Conservation (phyloP, 2,113 vertebrate species). For the Balaenoptera acutorostrata region DNA sequence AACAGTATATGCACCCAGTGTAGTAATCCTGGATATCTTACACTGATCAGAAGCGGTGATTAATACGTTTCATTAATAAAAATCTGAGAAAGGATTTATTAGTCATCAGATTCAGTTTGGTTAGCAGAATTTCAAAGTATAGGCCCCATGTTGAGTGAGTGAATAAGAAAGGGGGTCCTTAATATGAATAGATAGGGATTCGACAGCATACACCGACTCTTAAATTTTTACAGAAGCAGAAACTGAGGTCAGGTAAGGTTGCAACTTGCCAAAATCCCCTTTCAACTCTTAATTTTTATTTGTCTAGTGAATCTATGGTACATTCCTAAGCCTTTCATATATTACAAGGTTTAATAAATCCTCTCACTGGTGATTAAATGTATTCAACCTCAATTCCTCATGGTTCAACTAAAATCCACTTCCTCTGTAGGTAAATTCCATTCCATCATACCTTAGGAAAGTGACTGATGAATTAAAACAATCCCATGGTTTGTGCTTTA, state of each 20-base stretch:
- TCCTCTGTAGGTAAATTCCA: conserved; percentile 46
- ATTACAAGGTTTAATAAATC: conserved; percentile 27
- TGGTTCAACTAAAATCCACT: conserved; percentile 29
- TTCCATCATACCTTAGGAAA: neutral
- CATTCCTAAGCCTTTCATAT: neutral
- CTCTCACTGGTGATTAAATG: conserved; percentile 44
- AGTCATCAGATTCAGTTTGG: neutral
- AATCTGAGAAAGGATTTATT: conserved; percentile 17
- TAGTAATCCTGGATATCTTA: neutral
- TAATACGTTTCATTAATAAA: neutral
- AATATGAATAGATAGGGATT: neutral
- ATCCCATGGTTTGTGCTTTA: neutral
- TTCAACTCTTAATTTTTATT: conserved; percentile 19
- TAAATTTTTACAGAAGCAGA: conserved; percentile 25
- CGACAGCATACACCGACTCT: neutral
- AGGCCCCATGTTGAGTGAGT: neutral
- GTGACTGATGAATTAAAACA: conserved; percentile 23
- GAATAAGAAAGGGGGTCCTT: neutral
- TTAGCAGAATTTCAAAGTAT: neutral
- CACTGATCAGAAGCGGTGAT: neutral
- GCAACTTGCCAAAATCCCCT: conserved; percentile 24
- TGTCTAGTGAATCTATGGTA: conserved; percentile 1
- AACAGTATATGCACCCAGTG: neutral
- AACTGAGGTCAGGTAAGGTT: neutral
- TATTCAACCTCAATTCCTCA: neutral